These are phyloP conservation scores for Sturnira hondurensis DNA, from an alignment of 2,113 vertebrate genomes.

Conservation along the genomic window DNA sequence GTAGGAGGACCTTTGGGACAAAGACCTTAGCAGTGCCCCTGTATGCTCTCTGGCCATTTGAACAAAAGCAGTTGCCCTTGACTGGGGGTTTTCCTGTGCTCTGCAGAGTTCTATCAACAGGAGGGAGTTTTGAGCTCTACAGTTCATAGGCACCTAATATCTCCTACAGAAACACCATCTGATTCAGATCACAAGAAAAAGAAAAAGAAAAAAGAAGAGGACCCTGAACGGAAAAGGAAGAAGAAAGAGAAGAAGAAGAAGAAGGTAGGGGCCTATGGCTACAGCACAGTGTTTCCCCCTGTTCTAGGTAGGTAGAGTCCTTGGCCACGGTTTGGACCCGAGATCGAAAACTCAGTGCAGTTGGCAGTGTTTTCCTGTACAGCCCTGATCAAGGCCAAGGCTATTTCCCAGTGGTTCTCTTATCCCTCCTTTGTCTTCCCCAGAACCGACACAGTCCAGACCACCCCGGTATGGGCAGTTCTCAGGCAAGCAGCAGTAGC, in stretches of 20 bases:
- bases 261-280: constrained; percentile 82
- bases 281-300: neutral
- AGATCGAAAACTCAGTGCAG: neutral
- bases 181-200: constrained; percentile 99
- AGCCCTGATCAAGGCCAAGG: neutral
- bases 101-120: neutral
- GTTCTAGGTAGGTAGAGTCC: neutral
- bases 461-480: constrained; percentile 91
- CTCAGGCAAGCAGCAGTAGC: constrained; percentile 95
- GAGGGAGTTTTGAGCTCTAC: neutral
- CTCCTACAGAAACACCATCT: constrained; percentile 91
- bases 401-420: neutral
- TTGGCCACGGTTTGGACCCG: neutral
- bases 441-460: constrained; percentile 98
- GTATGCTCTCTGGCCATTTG: neutral
- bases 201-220: constrained; percentile 98
- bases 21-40: neutral
- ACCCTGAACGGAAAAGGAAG: constrained; percentile 95
- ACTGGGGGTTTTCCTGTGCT: neutral
- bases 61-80: neutral
- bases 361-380: neutral
- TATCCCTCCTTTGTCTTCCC: neutral
- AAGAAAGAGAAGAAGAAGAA: constrained; percentile 99
- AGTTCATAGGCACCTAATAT: neutral
- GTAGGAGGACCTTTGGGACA: neutral